Evolutionary conservation across 1,140 invertebrate genomes (phyloP), one percentile per base, ranked within the genome.

Genomic region (Caerostris extrusa): DNA sequence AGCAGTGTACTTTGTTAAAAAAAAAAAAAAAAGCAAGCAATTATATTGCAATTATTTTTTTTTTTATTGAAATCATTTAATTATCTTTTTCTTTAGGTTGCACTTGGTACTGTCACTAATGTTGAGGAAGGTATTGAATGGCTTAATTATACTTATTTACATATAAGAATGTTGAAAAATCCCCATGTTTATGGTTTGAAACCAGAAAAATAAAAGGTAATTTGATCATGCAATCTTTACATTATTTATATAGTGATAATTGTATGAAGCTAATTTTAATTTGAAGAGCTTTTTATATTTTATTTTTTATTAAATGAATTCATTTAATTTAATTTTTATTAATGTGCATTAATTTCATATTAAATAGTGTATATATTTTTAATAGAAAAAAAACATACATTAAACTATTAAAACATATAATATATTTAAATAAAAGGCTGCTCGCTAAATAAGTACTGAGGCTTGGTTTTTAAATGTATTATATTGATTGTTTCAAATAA

Each of bases 131-230:
- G 98, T 1, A 98, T 99, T 2, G 97, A 98, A 96, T 99, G 99
- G 99, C 96, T 99, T 1, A 99, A 98, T 95, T 99, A 99, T 95
- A 99, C 99, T 0, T 99, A 99, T 96, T 96, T 99, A 3, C 99
- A 98, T 96, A 98, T 99, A 2, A 97, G 99, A 95, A 99, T 99
- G 97, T 97, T 97, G 95, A 97, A 98, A 85, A 99, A 99, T 97
- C 98, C 98, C 19, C 97, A 98, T 95, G 98, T 97, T 0, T 99
- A 99, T 96, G 99, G 99, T 5, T 97, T 99, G 58, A 97, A 97
- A 34, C 97, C 97, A 95, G 96, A 96, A 55, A 97, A 97, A 87
- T 96, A 98, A 1, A 95, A 96, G 95, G 97, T 97, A 95, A 77
- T 6, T 90, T 57, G 2, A n/a, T 61, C 64, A 12, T 7, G 10